Evolutionary conservation across 2,797 vertebrate species (phyloP), one percentile per base, ranked within the genome.

Genomic region (Scolopax bukidnonensis): DNA sequence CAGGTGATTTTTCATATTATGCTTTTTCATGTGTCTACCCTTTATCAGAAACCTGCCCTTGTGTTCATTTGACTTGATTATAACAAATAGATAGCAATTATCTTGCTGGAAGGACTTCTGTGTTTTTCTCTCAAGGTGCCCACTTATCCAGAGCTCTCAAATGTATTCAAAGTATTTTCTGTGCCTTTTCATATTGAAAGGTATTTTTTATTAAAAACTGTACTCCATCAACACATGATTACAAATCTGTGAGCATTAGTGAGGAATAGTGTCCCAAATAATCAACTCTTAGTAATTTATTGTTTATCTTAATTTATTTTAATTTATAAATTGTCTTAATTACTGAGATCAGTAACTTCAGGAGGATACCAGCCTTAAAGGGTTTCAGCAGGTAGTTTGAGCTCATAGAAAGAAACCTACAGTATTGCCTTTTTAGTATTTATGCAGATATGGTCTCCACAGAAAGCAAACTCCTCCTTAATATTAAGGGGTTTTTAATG

Each of bases 341-440:
- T 93, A 95, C 60, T 89, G 93, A 96, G 93, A 92, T 95, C 93
- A 95, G 63, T 85, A 85, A 41, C 87, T 97, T 93, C 65, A 92
- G 93, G 76, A 95, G 69, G 87, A 74, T 88, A 63, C 54, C 87
- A 90, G 15, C 65, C 76, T 95, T 82, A 85, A 94, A 95, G 75
- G 75, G 61, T 24, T 81, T 96, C 90, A 85, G 87, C 30, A 65
- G 77, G 53, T 75, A 88, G 82, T 87, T 79, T 63, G 69, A 87
- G 68, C 89, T 94, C 67, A 83, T 85, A 64, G 89, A 93, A 95
- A 86, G 83, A 95, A 93, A 92, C 77, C 85, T 90, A 30, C 70
- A 87, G 65, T n/a, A 53, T 64, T 93, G 84, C 60, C 88, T 92
- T 96, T 93, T 94, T 90, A 56, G 32, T 74, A 87, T 95, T 96